A percentile compares a stretch with the other conserved stretches of the same genome.
phyloP scores from a whole-genome alignment of 2,797 vertebrate species.

The Euphonia xanthogaster region DNA sequence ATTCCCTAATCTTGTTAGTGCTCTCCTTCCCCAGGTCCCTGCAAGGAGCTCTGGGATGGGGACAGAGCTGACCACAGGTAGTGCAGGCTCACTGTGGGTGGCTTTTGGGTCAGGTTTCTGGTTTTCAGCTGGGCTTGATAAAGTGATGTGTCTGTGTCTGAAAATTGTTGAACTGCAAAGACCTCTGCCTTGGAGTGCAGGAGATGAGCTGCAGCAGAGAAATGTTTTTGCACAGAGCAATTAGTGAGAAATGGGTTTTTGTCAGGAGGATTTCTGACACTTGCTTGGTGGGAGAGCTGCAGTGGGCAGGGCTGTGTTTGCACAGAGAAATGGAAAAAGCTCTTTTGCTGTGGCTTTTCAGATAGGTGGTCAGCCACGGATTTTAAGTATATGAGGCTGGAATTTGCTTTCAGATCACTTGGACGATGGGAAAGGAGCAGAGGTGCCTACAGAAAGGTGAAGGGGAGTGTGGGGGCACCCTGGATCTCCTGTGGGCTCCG shows the following conservation, averaged over 20 bases:
- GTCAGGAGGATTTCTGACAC: not conserved
- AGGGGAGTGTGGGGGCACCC: not conserved
- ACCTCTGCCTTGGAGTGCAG: not conserved
- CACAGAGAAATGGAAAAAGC: not conserved
- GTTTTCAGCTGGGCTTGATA: not conserved
- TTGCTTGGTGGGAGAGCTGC: not conserved
- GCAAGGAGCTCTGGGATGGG: not conserved
- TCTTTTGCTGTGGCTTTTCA: not conserved
- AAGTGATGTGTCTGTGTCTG: not conserved
- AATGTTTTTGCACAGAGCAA: not conserved
- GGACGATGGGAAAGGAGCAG: not conserved
- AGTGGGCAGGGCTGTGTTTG: not conserved
- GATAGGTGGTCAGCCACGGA: not conserved
- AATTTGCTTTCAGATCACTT: not conserved
- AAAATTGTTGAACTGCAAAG: not conserved
- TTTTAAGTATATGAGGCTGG: rapidly evolving
- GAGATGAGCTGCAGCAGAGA: not conserved
- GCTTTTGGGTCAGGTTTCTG: not conserved
- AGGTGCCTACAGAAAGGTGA: not conserved
- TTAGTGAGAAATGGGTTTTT: not conserved
- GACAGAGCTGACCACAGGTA: not conserved
- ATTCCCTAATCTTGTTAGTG: not conserved
- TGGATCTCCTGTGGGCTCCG: not conserved
- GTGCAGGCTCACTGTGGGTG: rapidly evolving
- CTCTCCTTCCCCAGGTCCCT: not conserved